Conservation (phyloP, 2,113 vertebrate species). For the Ceyx melanurus region DNA sequence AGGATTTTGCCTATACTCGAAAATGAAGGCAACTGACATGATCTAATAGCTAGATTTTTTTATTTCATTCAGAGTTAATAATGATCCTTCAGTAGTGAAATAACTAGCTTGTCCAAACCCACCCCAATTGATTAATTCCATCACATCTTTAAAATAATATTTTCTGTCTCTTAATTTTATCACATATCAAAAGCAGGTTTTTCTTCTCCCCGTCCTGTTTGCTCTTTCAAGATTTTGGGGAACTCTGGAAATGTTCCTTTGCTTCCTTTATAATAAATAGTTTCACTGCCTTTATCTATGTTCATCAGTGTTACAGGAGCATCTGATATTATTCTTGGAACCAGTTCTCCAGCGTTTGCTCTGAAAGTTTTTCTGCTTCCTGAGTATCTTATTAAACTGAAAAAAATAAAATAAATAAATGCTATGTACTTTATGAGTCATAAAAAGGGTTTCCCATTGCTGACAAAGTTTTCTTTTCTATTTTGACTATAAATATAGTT, state of each 20-base stretch:
- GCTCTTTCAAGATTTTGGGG: not conserved
- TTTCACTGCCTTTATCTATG: not conserved
- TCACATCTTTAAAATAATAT: not conserved
- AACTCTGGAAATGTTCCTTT: constrained; percentile 5
- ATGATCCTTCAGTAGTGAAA: not conserved
- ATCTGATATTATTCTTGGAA: constrained; percentile 34
- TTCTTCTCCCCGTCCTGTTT: not conserved
- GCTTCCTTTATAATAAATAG: not conserved
- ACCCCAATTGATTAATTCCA: not conserved
- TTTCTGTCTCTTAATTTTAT: not conserved
- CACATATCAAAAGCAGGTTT: not conserved
- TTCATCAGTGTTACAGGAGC: not conserved
- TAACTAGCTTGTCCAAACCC: not conserved
- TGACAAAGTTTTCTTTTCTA: not conserved
- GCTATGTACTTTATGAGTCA: not conserved
- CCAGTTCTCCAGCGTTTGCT: not conserved
- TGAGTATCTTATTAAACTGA: not conserved
- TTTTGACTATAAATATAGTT: not conserved
- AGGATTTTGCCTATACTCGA: not conserved
- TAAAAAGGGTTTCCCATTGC: not conserved
- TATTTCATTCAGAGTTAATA: not conserved
- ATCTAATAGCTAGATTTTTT: not conserved
- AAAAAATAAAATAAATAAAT: not conserved
- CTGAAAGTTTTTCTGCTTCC: constrained; percentile 1
- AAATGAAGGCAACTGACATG: not conserved